Evolutionary conservation across 2,888 invertebrate species (phyloP).

Genomic region (Diogma glabrata): DNA sequence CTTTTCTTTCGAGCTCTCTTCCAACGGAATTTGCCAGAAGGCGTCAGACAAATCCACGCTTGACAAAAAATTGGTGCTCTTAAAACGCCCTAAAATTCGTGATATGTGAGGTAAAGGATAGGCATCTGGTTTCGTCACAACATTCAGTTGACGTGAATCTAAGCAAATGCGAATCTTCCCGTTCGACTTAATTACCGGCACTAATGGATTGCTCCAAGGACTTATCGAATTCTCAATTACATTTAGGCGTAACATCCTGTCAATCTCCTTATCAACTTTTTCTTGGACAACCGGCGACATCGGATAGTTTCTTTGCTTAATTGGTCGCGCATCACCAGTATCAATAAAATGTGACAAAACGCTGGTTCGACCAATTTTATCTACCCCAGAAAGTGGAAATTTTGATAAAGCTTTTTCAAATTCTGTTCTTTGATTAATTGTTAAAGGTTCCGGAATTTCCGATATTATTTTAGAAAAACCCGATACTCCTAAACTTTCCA

Average conservation of each 20-base stretch:
- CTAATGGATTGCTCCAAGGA: constrained; percentile 6
- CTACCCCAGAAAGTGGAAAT: background rate
- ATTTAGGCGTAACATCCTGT: constrained; percentile 3
- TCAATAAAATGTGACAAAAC: background rate
- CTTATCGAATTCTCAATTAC: background rate
- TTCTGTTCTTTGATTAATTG: too few species aligned
- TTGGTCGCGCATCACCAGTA: too few species aligned
- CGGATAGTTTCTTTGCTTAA: too few species aligned
- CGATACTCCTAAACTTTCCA: too few species aligned
- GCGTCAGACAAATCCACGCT: too few species aligned
- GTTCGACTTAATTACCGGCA: background rate
- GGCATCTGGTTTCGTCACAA: constrained; percentile 5
- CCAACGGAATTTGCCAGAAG: too few species aligned
- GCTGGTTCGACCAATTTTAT: background rate
- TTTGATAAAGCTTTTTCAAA: background rate
- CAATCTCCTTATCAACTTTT: constrained; percentile 1
- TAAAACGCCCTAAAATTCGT: too few species aligned
- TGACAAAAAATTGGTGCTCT: too few species aligned
- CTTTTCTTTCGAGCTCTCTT: too few species aligned
- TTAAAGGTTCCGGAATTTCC: background rate
- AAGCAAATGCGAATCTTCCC: background rate
- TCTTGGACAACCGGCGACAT: too few species aligned
- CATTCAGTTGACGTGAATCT: too few species aligned
- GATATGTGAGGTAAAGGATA: constrained; percentile 7
- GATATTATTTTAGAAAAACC: too few species aligned